Evolutionary conservation across 2,888 invertebrate genomes (phyloP), one percentile per base, ranked within the genome.

Genomic region (Mesorhabditis spiculigera): DNA sequence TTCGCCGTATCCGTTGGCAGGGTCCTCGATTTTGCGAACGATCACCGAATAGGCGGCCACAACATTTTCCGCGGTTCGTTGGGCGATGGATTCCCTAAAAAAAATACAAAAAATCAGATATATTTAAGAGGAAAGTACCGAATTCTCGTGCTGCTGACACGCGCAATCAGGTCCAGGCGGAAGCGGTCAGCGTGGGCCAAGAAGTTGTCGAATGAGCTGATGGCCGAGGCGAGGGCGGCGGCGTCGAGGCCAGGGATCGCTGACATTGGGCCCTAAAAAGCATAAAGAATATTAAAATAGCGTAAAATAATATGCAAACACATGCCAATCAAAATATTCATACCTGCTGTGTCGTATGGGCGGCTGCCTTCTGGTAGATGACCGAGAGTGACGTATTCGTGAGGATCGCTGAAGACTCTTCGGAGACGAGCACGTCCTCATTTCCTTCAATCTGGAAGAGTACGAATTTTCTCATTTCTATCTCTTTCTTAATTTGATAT

Each of bases 341-440:
- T 65, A 82, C 86, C 16, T 91, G 91, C 86, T 91, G 91, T 43
- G 90, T 90, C 80, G 91, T 91, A 77, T 88, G 86, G 85, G 92
- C 93, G 87, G 94, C 93, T 66, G 95, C 87, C 81, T 94, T 92
- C 42, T 93, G 93, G 85, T 96, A 97, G 81, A 96, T 92, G 28
- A 93, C 92, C 0, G 95, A 93, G 76, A 97, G 89, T 86, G 93
- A 94, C 62, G 95, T 90, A 87, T 94, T 92, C n/a, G 93, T 93
- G 10, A 97, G 92, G 72, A 96, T 90, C 68, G 92, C 93, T 81
- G 94, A 93, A 0, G 95, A 95, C 88, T 96, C 95, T 86, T 98
- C 96, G 28, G 94, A 93, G 45, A 95, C 94, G 67, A 97, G 88
- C 0, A 95, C 95, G 86, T 96, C 96, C 75, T 95, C 90, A 88